A percentile compares a stretch with the other conserved stretches of the same genome.
These are phyloP conservation scores for Steinernema scapterisci DNA, from an alignment of 2,888 invertebrate species.

Conservation along the genomic window DNA sequence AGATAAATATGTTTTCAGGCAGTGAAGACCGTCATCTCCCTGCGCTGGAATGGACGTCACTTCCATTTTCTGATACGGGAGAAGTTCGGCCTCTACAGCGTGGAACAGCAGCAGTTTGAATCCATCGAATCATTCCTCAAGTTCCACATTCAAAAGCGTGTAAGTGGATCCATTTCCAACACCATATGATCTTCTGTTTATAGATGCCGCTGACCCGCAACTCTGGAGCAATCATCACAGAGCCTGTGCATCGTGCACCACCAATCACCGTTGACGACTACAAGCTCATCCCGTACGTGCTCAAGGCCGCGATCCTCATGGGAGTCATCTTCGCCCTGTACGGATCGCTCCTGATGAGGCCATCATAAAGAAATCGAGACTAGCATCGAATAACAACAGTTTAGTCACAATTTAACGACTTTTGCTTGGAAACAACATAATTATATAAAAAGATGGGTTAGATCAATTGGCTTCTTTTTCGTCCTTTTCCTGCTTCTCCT, in stretches of 20 bases:
- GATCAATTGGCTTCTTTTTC: too few relatives aligned
- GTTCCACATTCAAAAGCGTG: conserved; percentile 10
- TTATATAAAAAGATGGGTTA: too few relatives aligned
- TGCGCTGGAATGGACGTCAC: not conserved
- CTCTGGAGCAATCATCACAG: not conserved
- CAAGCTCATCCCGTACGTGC: not conserved
- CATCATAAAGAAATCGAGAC: too few relatives aligned
- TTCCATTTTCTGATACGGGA: conserved; percentile 32
- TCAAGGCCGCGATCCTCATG: not conserved
- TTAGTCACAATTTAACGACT: too few relatives aligned
- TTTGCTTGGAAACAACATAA: too few relatives aligned
- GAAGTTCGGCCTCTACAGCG: conserved; percentile 15
- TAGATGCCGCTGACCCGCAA: not conserved
- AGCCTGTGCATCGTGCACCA: not conserved
- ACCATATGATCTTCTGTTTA: not conserved
- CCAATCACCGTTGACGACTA: not conserved
- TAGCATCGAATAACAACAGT: too few relatives aligned
- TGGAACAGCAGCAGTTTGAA: conserved; percentile 1
- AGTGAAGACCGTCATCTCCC: conserved; percentile 28
- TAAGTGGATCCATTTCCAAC: too few relatives aligned
- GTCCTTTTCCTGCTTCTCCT: too few relatives aligned
- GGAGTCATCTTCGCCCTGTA: not conserved
- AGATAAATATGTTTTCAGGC: conserved; percentile 11
- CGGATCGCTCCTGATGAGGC: not conserved
- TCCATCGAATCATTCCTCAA: conserved; percentile 32